phyloP scores from a whole-genome alignment of 2,888 invertebrate species.

The Phortica magna region DNA sequence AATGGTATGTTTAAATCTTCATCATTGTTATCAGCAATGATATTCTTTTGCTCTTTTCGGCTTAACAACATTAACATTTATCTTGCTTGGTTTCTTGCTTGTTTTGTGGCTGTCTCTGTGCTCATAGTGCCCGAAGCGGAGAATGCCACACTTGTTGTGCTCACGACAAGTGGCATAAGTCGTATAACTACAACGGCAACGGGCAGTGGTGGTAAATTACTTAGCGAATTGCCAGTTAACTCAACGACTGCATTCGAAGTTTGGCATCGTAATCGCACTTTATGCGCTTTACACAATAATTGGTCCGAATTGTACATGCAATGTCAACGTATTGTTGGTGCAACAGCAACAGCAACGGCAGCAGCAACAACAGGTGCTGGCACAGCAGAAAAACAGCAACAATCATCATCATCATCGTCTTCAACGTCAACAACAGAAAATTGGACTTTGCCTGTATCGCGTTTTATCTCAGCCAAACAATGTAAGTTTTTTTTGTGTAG shows the following conservation, averaged over 20 bases:
- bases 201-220: conserved; percentile 79
- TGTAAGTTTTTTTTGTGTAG: conserved; percentile 78
- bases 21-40: not conserved
- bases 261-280: conserved; percentile 83
- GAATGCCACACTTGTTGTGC: conserved; percentile 84
- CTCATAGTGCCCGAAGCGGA: conserved; percentile 82
- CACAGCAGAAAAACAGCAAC: not conserved
- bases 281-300: conserved; percentile 84
- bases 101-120: not conserved
- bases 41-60: not conserved
- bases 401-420: not conserved
- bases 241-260: conserved; percentile 81
- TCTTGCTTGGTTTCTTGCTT: conserved; percentile 21
- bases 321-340: conserved; percentile 84
- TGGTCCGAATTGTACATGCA: conserved; percentile 79
- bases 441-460: conserved; percentile 81
- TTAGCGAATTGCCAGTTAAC: conserved; percentile 58
- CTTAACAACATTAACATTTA: not conserved
- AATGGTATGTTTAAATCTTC: conserved; percentile 80
- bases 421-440: conserved; percentile 55
- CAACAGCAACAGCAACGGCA: conserved; percentile 61
- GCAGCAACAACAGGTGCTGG: too few relatives aligned
- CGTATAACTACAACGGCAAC: conserved; percentile 79
- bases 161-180: conserved; percentile 83
- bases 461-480: conserved; percentile 82